Evolutionary conservation across 2,113 vertebrate species (phyloP), one percentile per base, ranked within the genome.

Genomic region (Struthio camelus): DNA sequence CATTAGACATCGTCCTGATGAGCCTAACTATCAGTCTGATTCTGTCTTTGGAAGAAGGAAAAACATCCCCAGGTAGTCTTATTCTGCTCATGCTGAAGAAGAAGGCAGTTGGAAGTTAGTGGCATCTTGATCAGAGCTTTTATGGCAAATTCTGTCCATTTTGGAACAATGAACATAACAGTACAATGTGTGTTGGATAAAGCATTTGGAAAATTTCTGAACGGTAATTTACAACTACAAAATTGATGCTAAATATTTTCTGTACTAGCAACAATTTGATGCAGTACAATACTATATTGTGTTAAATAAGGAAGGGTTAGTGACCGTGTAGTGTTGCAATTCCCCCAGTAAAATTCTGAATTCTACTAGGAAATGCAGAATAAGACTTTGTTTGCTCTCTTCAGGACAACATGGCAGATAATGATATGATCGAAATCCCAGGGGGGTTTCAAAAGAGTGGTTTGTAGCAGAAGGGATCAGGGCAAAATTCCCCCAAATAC

Each of bases 181-280:
- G 53, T 70, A 95, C 9, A 2, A 51, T 83, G 53, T 25, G 22
- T 62, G 70, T 61, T 56, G 53, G 88, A 87, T 80, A 95, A 95
- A 95, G 56, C 59, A 80, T 46, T 71, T 77, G 69, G 84, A 89
- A 97, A 82, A 85, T 50, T 61, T 77, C 4, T 1, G 58, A 93
- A 53, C 72, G 93, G 64, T 72, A 85, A 95, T 95, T 97, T 97
- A 48, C 81, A 92, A 44, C 72, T 89, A 16, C 64, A 65, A 81
- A 93, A 80, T 54, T 64, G 11, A 75, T 93, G 89, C 67, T 46
- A 90, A 94, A 84, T 93, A 36, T 80, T 84, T 87, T 94, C 58
- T 87, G 46, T 87, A 85, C 70, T 34, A 80, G 62, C 50, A 92
- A 53, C 50, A 85, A 84, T 27, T 54, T 70, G 76, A 90, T 16